Base-by-base conservation (phyloP, 2,888 invertebrate genomes). In the Sminthurinus aureus region DNA sequence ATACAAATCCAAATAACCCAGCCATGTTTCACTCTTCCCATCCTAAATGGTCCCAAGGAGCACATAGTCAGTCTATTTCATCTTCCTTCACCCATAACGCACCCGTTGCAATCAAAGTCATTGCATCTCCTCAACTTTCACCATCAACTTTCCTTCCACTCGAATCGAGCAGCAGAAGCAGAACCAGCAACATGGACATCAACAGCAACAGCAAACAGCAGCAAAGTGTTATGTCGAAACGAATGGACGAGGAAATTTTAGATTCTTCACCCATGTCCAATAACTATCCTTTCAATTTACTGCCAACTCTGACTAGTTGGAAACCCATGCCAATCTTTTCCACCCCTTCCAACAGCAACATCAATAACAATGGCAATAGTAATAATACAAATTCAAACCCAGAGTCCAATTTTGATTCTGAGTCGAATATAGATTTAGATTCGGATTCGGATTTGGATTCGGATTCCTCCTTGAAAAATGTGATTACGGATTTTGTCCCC, bases 241-340 rank as follows among this genome's bases (percentile, higher is more conserved):
- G 38, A 38, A 38, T 38, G 38, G 38, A 38, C 38, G 38, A 38
- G 38, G 38, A 38, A 38, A 38, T 38, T 1, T 38, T 38, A 38
- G 38, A 38, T 6, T 38, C 38, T 6, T 38, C 6, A 6, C 38
- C 38, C 38, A 38, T 38, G 38, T 38, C 38, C 38, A 38, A 38
- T 38, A 38, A 38, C 38, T 38, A 38, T 38, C 38, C 38, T 38
- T 38, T 38, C 38, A 38, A 38, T 67, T 22, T 67, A 18, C 26
- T 81, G 15, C 81, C 81, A 50, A 74, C 50, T 18, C 80, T 24
- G 0, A 38, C 64, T 20, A 66, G 64, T 26, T 81, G 81, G 81
- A 81, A 81, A 66, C 81, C 81, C 18, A 81, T 81, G 9, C 81
- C 81, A 9, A 58, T 24, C 66, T 75, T 76, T 51, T n/a, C 67